Percentiles rank a stretch among this genome's conserved stretches.
Conservation (phyloP, 2,888 invertebrate species). For the Drosophila vallismaia region DNA sequence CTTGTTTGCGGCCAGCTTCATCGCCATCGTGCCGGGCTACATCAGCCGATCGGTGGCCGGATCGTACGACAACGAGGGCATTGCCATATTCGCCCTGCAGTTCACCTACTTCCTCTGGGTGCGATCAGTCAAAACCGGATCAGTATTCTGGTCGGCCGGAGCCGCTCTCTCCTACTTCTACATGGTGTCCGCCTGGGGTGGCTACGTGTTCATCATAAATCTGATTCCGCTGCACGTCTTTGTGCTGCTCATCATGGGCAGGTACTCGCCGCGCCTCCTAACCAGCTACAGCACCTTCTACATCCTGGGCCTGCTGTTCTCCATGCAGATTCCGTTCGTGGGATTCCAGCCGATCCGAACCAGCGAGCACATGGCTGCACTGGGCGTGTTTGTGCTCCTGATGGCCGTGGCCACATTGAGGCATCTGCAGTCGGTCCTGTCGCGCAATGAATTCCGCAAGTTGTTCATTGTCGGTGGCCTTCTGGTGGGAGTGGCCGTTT, state of each 20-base stretch:
- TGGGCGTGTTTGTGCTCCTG: constrained; percentile 97
- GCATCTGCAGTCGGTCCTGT: constrained; percentile 93
- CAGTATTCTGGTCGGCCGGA: constrained; percentile 97
- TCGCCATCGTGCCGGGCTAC: constrained; percentile 99
- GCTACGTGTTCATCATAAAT: constrained; percentile 99
- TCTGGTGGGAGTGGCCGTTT: constrained; percentile 90
- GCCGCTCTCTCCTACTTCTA: constrained; percentile 99
- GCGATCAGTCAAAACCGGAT: constrained; percentile 98
- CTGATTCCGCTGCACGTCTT: constrained; percentile 99
- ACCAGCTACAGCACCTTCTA: constrained; percentile 99
- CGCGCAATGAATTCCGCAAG: constrained; percentile 95
- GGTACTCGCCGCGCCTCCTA: constrained; percentile 95
- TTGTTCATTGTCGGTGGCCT: constrained; percentile 92
- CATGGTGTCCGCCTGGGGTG: constrained; percentile 99
- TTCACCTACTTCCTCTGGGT: constrained; percentile 99
- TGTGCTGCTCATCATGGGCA: constrained; percentile 96
- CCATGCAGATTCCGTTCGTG: constrained; percentile 98
- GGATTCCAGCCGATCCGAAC: constrained; percentile 99
- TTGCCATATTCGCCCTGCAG: constrained; percentile 99
- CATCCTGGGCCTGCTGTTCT: constrained; percentile 96
- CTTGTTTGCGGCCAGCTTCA: constrained; percentile 99
- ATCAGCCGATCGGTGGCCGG: constrained; percentile 99
- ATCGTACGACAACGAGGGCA: constrained; percentile 99
- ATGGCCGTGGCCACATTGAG: constrained; percentile 94
- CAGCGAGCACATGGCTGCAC: constrained; percentile 99